Conservation (phyloP, 2,888 invertebrate species). For the Dynastes tityus region DNA sequence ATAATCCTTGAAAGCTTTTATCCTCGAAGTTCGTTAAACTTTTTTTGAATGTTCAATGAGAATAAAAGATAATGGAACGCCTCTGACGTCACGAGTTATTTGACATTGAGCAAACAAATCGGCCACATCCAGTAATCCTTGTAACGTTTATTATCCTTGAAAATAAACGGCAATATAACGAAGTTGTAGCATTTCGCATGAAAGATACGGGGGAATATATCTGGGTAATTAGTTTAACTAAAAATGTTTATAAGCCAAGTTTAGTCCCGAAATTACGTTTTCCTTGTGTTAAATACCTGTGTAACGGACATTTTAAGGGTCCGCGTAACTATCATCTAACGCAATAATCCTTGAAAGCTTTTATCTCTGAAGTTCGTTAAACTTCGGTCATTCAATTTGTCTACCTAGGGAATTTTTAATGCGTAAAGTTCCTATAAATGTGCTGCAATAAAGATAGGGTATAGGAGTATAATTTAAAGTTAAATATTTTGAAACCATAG, state of each 20-base stretch:
- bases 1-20: conserved; percentile 36
- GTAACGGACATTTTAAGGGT: background rate
- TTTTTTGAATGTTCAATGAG: background rate
- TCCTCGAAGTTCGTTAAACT: conserved; percentile 26
- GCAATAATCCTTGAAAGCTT: conserved; percentile 31
- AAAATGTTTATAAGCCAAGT: conserved; percentile 23
- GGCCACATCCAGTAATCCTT: too few species aligned
- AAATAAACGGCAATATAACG: too few species aligned
- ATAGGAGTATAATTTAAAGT: too few species aligned
- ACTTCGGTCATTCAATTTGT: conserved; percentile 10
- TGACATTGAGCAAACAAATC: too few species aligned
- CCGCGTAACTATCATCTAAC: background rate
- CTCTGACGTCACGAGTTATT: too few species aligned
- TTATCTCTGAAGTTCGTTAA: conserved; percentile 28
- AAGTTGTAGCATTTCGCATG: background rate
- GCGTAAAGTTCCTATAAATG: background rate
- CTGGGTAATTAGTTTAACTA: background rate
- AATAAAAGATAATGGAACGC: too few species aligned
- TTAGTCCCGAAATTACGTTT: conserved; percentile 20
- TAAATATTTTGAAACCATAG: background rate
- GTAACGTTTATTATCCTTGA: too few species aligned
- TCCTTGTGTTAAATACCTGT: background rate
- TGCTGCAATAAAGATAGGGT: background rate
- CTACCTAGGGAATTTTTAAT: conserved; percentile 7
- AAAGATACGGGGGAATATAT: background rate